Percentiles rank a stretch among this genome's conserved stretches.
Conservation (phyloP, 2,113 vertebrate genomes). For the Hepsetus odoe region DNA sequence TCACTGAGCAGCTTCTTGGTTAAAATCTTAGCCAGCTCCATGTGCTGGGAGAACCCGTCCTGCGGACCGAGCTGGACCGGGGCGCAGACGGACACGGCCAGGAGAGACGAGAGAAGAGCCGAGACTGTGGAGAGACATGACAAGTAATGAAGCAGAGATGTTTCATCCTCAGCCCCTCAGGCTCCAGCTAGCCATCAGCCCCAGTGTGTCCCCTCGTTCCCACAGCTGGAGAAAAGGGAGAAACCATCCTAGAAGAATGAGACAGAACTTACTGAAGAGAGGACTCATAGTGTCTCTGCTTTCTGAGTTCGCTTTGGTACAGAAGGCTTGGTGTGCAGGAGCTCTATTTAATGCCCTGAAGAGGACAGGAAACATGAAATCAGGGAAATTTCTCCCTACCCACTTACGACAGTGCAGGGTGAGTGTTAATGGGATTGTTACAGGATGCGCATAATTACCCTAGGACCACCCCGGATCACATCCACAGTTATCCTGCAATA, state of each 20-base stretch:
- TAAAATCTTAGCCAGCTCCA: conserved; percentile 73
- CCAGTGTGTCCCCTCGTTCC: neutral
- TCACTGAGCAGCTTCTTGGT: conserved; percentile 75
- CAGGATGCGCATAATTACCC: neutral
- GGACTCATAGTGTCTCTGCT: conserved; percentile 51
- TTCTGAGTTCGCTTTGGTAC: neutral
- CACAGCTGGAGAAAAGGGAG: neutral
- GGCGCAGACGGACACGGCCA: conserved; percentile 50
- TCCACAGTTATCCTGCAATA: neutral
- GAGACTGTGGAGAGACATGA: neutral
- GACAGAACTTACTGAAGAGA: conserved; percentile 33
- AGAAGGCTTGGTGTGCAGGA: neutral
- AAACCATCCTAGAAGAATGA: neutral
- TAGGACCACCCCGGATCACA: neutral
- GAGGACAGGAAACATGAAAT: neutral
- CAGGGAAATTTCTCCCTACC: conserved; percentile 15
- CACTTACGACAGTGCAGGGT: neutral
- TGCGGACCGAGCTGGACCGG: conserved; percentile 55
- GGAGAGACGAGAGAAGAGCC: neutral
- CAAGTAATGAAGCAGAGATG: neutral
- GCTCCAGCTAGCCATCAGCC: neutral
- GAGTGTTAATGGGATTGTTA: neutral
- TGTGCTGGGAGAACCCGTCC: neutral
- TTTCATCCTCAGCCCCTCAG: no score
- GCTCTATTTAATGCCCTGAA: conserved; percentile 18